Evolutionary conservation across 2,797 vertebrate species (phyloP).

Genomic region (Staurois parvus): DNA sequence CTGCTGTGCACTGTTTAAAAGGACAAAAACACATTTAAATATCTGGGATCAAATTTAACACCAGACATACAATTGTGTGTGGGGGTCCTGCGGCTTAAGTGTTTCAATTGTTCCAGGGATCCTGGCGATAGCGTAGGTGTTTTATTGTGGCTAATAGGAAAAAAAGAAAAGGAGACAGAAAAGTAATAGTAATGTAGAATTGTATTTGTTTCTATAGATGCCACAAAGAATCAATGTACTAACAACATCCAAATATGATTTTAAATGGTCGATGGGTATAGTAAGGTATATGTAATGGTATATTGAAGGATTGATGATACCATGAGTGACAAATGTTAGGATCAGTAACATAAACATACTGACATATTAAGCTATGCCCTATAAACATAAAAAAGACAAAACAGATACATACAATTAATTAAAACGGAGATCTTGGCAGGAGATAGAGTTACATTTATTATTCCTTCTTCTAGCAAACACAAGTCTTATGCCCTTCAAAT

Average conservation of each 20-base stretch:
- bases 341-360: no score
- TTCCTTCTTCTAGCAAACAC: no score
- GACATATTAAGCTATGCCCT: not conserved
- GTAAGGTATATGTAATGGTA: no score
- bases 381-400: not conserved
- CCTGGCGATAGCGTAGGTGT: not conserved
- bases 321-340: no score
- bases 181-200: not conserved
- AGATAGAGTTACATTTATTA: no score
- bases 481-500: no score
- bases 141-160: not conserved
- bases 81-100: conserved; percentile 12
- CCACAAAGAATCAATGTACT: not conserved
- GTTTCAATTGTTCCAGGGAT: not conserved
- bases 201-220: not conserved
- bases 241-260: not conserved
- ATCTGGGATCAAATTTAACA: conserved; percentile 17
- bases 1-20: conserved; percentile 34
- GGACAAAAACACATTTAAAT: conserved; percentile 43
- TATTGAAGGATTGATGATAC: no score
- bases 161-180: not conserved
- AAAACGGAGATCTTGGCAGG: no score
- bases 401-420: not conserved
- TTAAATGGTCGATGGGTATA: not conserved
- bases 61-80: conserved; percentile 22